Evolutionary conservation across 2,113 vertebrate genomes (phyloP), one percentile per base, ranked within the genome.

Genomic region (Etia nguti): DNA sequence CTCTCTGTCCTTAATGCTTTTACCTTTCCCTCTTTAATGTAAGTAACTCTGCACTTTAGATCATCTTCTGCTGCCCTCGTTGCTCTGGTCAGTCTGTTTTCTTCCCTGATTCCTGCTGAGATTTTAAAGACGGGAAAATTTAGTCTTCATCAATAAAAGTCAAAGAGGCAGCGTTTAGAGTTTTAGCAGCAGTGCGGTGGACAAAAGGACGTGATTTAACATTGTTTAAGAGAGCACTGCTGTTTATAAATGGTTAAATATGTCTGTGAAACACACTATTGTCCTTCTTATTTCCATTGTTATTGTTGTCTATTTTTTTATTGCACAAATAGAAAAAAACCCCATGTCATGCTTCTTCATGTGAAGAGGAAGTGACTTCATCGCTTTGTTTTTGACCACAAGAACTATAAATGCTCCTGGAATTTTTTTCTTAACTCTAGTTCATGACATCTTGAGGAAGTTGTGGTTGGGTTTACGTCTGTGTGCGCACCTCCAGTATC

Each of bases 1-100:
- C 83, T 81, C 80, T 36, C 89, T 26, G 43, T 83, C 73, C 73
- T 83, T 92, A 93, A 91, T 91, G 80, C 89, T 90, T 93, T 93
- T 90, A 93, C 84, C 87, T 93, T 89, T 81, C 85, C 26, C 56
- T 80, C 54, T 13, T 82, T 89, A 56, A 65, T 85, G 82, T 79
- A 80, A 80, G 82, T 75, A 80, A 80, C 79, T 60, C 88, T 89
- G 73, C 70, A 10, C 80, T 86, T 86, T 82, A 46, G 55, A 89
- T 92, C 90, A 89, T 88, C 52, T 24, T 79, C 70, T 87, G 46
- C 43, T 20, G 13, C 50, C 31, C 55, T 83, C 60, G 5, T 52
- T 10, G 29, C 57, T 60, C 60, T 2, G 12, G 9, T 87, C 56
- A 80, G 7, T 29, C 22, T 11, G 4, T 85, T 48, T 36, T 75